Conservation (phyloP, 35 echinoderm and acorn worm species). For the Lytechinus variegatus region DNA sequence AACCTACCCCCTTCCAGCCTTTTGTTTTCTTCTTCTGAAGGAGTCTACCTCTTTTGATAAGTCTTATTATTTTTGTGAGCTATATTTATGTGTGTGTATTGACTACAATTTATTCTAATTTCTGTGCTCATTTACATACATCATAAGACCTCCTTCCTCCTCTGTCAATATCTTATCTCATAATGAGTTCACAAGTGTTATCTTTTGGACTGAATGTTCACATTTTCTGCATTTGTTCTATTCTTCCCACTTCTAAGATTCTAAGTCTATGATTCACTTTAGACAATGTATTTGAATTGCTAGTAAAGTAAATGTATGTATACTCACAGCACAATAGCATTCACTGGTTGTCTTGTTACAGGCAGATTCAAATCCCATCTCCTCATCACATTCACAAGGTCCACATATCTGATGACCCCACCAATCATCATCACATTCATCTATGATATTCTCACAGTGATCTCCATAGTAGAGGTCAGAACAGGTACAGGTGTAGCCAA, state of each 20-base stretch:
- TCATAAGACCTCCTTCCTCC: background rate
- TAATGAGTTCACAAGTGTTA: background rate
- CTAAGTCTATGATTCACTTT: background rate
- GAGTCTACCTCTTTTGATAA: too few relatives aligned
- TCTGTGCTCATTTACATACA: too few relatives aligned
- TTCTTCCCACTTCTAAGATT: background rate
- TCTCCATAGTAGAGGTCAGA: conserved; percentile 85
- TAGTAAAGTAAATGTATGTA: too few relatives aligned
- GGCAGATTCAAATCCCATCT: conserved; percentile 70
- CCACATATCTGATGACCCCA: conserved; percentile 96
- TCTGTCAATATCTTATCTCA: background rate
- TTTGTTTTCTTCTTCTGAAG: background rate
- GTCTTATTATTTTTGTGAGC: too few relatives aligned
- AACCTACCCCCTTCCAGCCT: background rate
- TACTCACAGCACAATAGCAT: conserved; percentile 87
- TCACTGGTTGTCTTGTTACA: conserved; percentile 97
- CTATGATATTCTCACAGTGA: conserved; percentile 81
- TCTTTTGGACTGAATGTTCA: background rate
- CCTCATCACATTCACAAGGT: conserved; percentile 93
- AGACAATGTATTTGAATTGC: background rate
- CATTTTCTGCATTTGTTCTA: background rate
- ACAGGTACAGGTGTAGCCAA: conserved; percentile 83
- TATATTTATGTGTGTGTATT: too few relatives aligned
- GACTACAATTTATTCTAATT: too few relatives aligned
- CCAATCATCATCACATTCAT: conserved; percentile 74